A percentile compares a stretch with the other conserved stretches of the same genome.
Conservation (phyloP, 2,113 vertebrate species). For the Camelus dromedarius region DNA sequence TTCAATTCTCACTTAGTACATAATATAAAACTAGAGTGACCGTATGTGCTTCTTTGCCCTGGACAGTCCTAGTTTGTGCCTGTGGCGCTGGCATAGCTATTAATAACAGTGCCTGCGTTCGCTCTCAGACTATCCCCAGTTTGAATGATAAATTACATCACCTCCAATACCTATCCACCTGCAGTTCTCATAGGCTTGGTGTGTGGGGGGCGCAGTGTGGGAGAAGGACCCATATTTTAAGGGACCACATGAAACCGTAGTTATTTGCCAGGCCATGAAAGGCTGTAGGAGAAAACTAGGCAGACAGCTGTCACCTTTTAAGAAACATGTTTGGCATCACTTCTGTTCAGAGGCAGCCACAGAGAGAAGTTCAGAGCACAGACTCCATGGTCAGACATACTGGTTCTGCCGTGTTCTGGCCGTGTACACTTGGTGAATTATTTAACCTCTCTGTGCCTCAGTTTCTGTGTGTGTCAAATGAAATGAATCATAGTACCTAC, state of each 20-base stretch:
- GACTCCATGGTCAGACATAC: neutral
- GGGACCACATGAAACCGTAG: neutral
- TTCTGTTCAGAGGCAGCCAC: neutral
- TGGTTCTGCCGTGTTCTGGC: neutral
- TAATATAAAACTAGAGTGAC: neutral
- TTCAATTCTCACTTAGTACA: neutral
- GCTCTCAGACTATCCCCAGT: neutral
- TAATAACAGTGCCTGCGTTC: neutral
- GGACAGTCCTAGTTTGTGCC: neutral
- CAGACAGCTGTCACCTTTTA: neutral
- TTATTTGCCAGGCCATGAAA: neutral
- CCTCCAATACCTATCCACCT: neutral
- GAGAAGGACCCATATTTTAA: neutral
- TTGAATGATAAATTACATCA: neutral
- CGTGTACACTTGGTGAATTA: neutral
- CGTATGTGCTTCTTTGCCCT: neutral
- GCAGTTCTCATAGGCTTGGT: neutral
- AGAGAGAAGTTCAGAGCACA: neutral
- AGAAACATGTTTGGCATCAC: neutral
- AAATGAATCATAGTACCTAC: neutral
- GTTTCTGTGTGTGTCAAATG: neutral
- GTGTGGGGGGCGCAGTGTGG: rapidly evolving
- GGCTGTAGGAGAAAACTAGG: neutral
- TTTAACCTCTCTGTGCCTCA: neutral
- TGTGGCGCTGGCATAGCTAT: neutral